Conservation (phyloP, 2,888 invertebrate genomes). For the Thereva unica region DNA sequence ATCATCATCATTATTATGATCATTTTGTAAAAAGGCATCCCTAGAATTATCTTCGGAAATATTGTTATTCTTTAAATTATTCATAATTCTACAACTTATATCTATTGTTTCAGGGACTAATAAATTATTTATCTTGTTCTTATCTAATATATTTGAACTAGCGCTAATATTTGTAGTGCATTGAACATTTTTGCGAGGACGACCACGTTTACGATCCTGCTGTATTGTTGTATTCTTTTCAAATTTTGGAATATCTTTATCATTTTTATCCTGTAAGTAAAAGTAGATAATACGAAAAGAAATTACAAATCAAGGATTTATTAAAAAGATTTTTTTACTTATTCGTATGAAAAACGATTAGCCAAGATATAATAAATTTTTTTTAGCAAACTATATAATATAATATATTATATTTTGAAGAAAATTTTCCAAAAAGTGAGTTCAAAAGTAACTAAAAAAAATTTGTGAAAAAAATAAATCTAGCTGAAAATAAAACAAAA, state of each 20-base stretch:
- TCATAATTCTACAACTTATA: neutral
- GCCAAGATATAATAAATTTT: conserved; percentile 25
- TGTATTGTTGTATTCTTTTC: conserved; percentile 17
- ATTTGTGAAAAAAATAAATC: too few relatives aligned
- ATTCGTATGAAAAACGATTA: conserved; percentile 37
- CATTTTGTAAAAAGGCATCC: too few relatives aligned
- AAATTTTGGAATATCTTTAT: conserved; percentile 31
- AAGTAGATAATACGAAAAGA: too few relatives aligned
- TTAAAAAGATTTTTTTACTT: conserved; percentile 15
- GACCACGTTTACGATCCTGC: conserved; percentile 28
- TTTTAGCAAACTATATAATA: too few relatives aligned
- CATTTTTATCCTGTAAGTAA: conserved; percentile 35
- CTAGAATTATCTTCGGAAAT: too few relatives aligned
- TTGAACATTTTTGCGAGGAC: conserved; percentile 33
- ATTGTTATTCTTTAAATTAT: too few relatives aligned
- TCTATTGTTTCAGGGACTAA: conserved; percentile 8
- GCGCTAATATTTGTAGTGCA: conserved; percentile 17
- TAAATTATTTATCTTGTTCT: conserved; percentile 11
- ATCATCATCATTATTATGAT: too few relatives aligned
- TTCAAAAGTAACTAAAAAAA: too few relatives aligned
- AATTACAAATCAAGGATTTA: conserved; percentile 15
- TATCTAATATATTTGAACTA: conserved; percentile 28
- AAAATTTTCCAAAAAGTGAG: too few relatives aligned
- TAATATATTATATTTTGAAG: too few relatives aligned
- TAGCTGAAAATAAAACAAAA: neutral